phyloP scores from a whole-genome alignment of 2,797 vertebrate species.

The Hippocampus kuda region DNA sequence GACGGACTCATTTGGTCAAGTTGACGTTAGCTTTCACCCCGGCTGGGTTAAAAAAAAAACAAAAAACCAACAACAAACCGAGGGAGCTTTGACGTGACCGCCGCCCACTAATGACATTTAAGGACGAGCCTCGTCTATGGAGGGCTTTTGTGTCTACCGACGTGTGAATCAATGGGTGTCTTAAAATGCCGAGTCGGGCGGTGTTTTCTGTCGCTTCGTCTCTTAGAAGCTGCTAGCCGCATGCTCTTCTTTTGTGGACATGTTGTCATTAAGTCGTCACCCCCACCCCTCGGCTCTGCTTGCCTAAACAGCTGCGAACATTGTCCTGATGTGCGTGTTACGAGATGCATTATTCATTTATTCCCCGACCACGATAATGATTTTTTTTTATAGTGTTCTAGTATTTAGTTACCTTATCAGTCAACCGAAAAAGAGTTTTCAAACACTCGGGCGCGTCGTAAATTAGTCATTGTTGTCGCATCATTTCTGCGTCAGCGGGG shows the following conservation, averaged over 20 bases:
- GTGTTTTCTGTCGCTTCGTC: not conserved
- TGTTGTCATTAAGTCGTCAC: conserved; percentile 14
- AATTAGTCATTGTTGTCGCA: not conserved
- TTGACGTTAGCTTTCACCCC: conserved; percentile 40
- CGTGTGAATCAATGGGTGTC: not conserved
- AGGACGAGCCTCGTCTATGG: not conserved
- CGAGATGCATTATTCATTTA: not conserved
- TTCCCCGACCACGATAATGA: not conserved
- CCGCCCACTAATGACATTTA: not conserved
- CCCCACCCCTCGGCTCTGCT: too few relatives aligned
- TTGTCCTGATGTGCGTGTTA: not conserved
- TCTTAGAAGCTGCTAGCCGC: conserved; percentile 1
- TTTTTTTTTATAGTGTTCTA: too few relatives aligned
- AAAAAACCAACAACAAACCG: not conserved
- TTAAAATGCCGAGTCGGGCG: not conserved
- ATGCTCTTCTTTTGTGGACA: conserved; percentile 19
- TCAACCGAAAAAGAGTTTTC: not conserved
- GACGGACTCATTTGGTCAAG: conserved; percentile 27
- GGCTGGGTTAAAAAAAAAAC: conserved; percentile 13
- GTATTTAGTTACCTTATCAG: not conserved
- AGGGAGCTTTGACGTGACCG: conserved; percentile 8
- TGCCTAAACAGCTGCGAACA: not conserved
- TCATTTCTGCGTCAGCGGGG: not conserved
- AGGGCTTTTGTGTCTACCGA: not conserved
- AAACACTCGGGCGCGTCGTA: not conserved